A percentile compares a stretch with the other conserved stretches of the same genome.
Conservation (phyloP, 2,797 vertebrate species). For the Anisognathus igniventris region DNA sequence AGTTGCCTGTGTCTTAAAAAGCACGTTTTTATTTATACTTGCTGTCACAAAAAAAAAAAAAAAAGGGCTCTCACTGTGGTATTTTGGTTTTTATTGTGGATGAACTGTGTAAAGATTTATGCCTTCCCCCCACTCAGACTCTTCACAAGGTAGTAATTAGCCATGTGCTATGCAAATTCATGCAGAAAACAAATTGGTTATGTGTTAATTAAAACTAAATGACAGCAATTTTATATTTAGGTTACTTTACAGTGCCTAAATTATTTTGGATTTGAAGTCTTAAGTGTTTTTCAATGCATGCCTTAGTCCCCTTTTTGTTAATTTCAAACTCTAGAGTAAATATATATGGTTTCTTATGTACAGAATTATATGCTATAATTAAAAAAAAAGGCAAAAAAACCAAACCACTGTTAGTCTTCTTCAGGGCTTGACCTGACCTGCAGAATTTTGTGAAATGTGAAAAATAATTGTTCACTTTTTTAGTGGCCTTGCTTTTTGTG, state of each 20-base stretch:
- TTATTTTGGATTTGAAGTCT: background rate
- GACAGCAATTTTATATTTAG: background rate
- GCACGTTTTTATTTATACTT: background rate
- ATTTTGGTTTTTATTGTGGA: background rate
- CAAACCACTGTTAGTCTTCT: background rate
- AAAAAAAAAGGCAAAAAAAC: background rate
- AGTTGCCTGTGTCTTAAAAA: background rate
- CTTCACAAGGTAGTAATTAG: background rate
- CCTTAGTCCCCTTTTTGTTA: background rate
- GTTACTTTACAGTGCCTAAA: background rate
- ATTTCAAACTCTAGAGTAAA: background rate
- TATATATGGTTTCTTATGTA: background rate
- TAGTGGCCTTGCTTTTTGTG: background rate
- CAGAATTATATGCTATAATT: background rate
- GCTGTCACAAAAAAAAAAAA: background rate
- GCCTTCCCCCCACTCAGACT: accelerated
- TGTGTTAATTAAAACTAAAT: constrained; percentile 19
- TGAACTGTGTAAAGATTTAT: background rate
- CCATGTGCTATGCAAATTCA: background rate
- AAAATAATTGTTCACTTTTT: background rate
- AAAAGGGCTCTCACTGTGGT: background rate
- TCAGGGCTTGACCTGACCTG: background rate
- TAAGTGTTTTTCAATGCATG: background rate
- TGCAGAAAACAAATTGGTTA: background rate
- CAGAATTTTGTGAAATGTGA: background rate